A percentile compares a stretch with the other conserved stretches of the same genome.
Conservation (phyloP, 2,888 invertebrate species). For the Volucella bombylans region DNA sequence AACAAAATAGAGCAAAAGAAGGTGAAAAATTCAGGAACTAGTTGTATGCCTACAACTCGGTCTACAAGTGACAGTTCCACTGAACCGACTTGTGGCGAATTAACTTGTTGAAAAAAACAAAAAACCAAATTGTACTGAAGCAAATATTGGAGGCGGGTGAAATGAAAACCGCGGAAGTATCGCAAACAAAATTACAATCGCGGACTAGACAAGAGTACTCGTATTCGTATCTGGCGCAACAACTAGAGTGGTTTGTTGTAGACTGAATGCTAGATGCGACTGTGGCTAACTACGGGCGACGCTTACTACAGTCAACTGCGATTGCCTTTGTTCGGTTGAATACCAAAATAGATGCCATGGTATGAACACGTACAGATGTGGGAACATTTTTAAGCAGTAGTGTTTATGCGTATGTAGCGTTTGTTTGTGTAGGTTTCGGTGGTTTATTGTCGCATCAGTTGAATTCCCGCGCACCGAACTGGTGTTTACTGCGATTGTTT, state of each 20-base stretch:
- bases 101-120: constrained; percentile 49
- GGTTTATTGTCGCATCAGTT: background rate
- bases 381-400: constrained; percentile 26
- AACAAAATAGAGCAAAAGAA: constrained; percentile 31
- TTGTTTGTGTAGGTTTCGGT: background rate
- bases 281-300: constrained; percentile 2
- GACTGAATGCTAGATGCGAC: constrained; percentile 51
- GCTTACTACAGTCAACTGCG: constrained; percentile 21
- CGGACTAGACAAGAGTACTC: constrained; percentile 26
- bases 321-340: constrained; percentile 30
- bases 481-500: constrained; percentile 50
- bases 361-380: constrained; percentile 4
- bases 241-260: constrained; percentile 25
- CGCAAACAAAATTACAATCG: constrained; percentile 11
- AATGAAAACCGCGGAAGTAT: constrained; percentile 56
- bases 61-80: constrained; percentile 9
- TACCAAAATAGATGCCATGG: constrained; percentile 31
- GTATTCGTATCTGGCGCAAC: constrained; percentile 29
- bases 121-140: constrained; percentile 6
- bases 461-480: constrained; percentile 24
- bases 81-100: constrained; percentile 28
- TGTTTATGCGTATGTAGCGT: constrained; percentile 19
- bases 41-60: constrained; percentile 50
- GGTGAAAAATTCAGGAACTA: constrained; percentile 61
- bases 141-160: constrained; percentile 16